Base-by-base conservation (phyloP, 2,113 vertebrate genomes). In the Atrichornis clamosus region DNA sequence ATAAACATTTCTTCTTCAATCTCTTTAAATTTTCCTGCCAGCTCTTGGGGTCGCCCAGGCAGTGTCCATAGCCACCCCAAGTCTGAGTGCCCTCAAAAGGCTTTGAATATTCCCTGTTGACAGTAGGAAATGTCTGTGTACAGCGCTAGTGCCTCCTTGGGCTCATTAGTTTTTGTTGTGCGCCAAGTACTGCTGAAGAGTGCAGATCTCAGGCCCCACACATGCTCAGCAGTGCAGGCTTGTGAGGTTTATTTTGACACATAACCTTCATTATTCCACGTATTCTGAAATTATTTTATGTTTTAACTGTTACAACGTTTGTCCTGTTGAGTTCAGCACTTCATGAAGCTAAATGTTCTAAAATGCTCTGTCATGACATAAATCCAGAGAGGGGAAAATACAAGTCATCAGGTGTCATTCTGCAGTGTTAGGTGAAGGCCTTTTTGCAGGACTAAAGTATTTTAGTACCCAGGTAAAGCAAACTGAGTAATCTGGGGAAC, bases 361-460 rank as follows among this genome's bases (percentile, higher is more conserved):
- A 73, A 83, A 55, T 32, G 3, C 32, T 39, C 70, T 10, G 16
- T 33, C 4, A 8, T 52, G 37, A 44, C 30, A 5, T 42, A n/a
- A 89, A 62, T 22, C 24, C 4, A 4, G 4, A 8, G 41, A 53
- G 26, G 35, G 30, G 9, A 22, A 64, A 33, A 12, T 6, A 10
- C 1, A 0, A 32, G 30, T 65, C 52, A 49, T n/a, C 0, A 0
- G 12, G 8, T 63, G 10, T 77, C 33, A n/a, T 26, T 39, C 59
- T 60, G 44, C 17, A 41, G 60, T 32, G 37, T 65, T 74, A 5
- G 2, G 19, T 52, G 73, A 74, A 60, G 35, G 26, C 37, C 18
- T 73, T 78, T 62, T 56, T 53, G 46, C 37, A 30, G 28, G 14
- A 59, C 4, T 62, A 2, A 64, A 64, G 44, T 41, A 8, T 44